phyloP scores from a whole-genome alignment of 2,888 invertebrate species.

The Agrilus cyanescens region DNA sequence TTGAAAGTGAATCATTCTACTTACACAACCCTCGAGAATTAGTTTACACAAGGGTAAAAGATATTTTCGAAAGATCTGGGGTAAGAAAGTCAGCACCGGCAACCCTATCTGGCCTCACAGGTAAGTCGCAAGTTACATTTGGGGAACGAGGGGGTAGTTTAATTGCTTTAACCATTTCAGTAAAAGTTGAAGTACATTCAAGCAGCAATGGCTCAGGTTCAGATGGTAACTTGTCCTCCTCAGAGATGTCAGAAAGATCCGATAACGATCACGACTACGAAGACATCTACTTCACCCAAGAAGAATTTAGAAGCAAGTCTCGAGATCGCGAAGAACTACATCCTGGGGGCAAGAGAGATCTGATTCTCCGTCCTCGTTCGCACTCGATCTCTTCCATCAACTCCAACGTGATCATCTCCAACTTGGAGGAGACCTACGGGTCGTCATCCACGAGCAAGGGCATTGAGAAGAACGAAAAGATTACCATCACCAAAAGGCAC shows the following conservation, averaged over 20 bases:
- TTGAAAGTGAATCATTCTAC: slow-evolving; percentile 63
- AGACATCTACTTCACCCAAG: slow-evolving; percentile 64
- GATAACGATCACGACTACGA: slow-evolving; percentile 64
- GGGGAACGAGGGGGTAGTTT: neutral
- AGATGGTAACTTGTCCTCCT: slow-evolving; percentile 49
- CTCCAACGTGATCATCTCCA: slow-evolving; percentile 30
- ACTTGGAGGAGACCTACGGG: slow-evolving; percentile 9
- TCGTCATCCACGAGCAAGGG: slow-evolving; percentile 10
- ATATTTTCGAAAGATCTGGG: slow-evolving; percentile 54
- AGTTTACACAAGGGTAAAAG: slow-evolving; percentile 72
- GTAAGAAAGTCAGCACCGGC: slow-evolving; percentile 15
- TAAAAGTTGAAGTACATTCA: slow-evolving; percentile 81
- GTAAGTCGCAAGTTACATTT: slow-evolving; percentile 18
- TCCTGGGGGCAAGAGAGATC: slow-evolving; percentile 16
- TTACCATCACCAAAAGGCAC: slow-evolving; percentile 7
- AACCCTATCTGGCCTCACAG: slow-evolving; percentile 37
- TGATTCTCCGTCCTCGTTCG: slow-evolving; percentile 18
- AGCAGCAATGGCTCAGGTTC: slow-evolving; percentile 53
- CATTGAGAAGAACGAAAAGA: slow-evolving; percentile 11
- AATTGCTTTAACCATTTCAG: slow-evolving; percentile 35
- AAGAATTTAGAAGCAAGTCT: slow-evolving; percentile 35
- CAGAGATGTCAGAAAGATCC: slow-evolving; percentile 40
- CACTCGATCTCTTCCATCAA: slow-evolving; percentile 31
- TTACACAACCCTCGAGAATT: slow-evolving; percentile 72
- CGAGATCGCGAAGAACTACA: slow-evolving; percentile 4